A percentile compares a stretch with the other conserved stretches of the same genome.
These are phyloP conservation scores for Catharus bicknelli DNA, from an alignment of 2,113 vertebrate genomes.

Conservation along the genomic window DNA sequence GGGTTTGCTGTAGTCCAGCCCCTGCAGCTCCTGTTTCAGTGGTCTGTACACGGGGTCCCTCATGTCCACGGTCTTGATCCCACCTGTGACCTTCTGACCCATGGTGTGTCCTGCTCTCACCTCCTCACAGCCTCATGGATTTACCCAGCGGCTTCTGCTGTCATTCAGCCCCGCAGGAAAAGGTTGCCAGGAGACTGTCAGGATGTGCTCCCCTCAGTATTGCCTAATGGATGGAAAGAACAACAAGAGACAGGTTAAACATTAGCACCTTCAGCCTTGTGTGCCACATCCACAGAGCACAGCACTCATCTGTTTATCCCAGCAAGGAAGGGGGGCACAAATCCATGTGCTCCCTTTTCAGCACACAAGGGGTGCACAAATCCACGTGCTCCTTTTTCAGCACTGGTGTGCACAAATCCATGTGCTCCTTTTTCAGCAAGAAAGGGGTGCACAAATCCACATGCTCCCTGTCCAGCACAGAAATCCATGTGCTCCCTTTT, in stretches of 20 bases:
- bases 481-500: too few relatives aligned
- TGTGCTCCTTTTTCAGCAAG: background rate
- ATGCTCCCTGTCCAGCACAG: too few relatives aligned
- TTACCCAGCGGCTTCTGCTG: background rate
- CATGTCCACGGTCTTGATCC: slow-evolving; percentile 98
- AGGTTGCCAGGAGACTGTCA: slow-evolving; percentile 30
- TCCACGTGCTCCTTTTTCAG: background rate
- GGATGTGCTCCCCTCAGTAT: background rate
- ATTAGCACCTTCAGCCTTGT: background rate
- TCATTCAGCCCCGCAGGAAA: background rate
- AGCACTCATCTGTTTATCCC: background rate
- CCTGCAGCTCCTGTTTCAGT: slow-evolving; percentile 90
- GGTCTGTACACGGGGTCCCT: slow-evolving; percentile 91
- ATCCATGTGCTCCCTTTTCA: background rate
- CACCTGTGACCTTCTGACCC: slow-evolving; percentile 98
- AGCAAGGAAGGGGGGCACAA: too few relatives aligned
- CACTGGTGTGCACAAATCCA: too few relatives aligned
- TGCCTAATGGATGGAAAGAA: slow-evolving; percentile 67
- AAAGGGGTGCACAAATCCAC: too few relatives aligned
- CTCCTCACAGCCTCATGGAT: slow-evolving; percentile 48
- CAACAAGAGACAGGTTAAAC: background rate
- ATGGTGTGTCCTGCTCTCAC: slow-evolving; percentile 68
- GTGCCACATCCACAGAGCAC: background rate
- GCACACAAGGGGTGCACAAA: too few relatives aligned
- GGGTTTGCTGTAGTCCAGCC: slow-evolving; percentile 91